These are phyloP conservation scores for Zhengitettix transpicula DNA, from an alignment of 2,888 invertebrate genomes.

Conservation along the genomic window DNA sequence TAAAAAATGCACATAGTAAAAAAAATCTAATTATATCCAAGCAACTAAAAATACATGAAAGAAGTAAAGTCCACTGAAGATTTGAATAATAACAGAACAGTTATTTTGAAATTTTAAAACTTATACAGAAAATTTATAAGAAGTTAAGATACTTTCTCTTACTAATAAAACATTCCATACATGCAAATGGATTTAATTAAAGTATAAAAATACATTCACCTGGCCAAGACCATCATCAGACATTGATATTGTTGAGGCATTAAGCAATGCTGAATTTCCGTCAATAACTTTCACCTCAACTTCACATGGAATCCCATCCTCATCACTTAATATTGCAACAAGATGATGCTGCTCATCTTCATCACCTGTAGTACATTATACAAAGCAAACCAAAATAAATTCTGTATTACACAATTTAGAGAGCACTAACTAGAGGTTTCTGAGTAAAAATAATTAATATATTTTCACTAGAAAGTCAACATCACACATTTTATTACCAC, in stretches of 20 bases:
- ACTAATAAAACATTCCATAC: no score
- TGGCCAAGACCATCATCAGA: conserved; percentile 5
- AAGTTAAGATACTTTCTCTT: background rate
- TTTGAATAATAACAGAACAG: no score
- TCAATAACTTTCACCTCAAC: conserved; percentile 22
- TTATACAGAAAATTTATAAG: background rate
- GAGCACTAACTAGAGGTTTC: no score
- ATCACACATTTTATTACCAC: no score
- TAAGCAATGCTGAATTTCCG: conserved; percentile 18
- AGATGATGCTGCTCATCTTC: conserved; percentile 11
- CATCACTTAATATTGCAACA: conserved; percentile 15
- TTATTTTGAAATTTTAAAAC: background rate
- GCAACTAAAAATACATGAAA: no score
- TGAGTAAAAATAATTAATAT: no score
- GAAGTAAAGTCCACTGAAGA: no score
- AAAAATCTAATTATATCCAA: no score
- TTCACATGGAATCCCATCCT: conserved; percentile 13
- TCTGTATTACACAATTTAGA: no score
- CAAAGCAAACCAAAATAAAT: background rate
- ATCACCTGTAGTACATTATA: background rate
- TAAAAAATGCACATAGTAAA: no score
- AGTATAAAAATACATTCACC: background rate
- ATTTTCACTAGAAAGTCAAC: no score
- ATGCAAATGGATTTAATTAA: no score
- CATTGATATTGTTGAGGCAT: conserved; percentile 8